Percentiles rank a stretch among this genome's conserved stretches.
Conservation (phyloP, 2,113 vertebrate species). For the Oryzias celebensis region DNA sequence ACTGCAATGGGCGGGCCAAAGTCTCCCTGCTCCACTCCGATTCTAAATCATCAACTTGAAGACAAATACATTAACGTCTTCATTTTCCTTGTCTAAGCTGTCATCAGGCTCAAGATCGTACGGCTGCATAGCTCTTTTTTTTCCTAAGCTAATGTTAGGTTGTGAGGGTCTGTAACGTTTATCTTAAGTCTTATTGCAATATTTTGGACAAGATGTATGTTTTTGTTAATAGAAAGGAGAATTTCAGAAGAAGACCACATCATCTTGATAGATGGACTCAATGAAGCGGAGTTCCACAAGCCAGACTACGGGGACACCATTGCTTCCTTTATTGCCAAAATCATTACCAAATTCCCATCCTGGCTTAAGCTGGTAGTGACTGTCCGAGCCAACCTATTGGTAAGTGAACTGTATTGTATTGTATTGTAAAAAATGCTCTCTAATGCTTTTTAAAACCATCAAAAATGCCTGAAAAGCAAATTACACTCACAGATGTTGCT, state of each 20-base stretch:
- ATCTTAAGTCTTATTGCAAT: no score
- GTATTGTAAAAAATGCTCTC: not conserved
- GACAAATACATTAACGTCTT: no score
- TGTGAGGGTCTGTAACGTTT: no score
- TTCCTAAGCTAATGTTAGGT: no score
- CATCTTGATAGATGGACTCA: slow-evolving; percentile 94
- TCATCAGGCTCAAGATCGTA: no score
- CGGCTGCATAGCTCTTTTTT: no score
- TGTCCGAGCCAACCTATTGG: slow-evolving; percentile 90
- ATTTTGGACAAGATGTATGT: not conserved
- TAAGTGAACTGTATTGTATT: slow-evolving; percentile 69
- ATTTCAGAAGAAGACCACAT: slow-evolving; percentile 95
- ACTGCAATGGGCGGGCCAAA: no score
- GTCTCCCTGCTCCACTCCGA: no score
- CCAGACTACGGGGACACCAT: slow-evolving; percentile 98
- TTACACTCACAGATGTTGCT: not conserved
- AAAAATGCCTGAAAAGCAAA: no score
- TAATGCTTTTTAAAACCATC: no score
- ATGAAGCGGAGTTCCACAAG: slow-evolving; percentile 98
- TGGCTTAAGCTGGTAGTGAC: slow-evolving; percentile 97
- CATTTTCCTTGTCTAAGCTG: no score
- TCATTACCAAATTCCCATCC: slow-evolving; percentile 88
- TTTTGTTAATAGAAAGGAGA: slow-evolving; percentile 82
- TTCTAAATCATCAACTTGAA: no score
- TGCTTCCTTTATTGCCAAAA: slow-evolving; percentile 90